These are phyloP conservation scores for Ctenopoma kingsleyae DNA, from an alignment of 2,797 vertebrate genomes.

Conservation along the genomic window DNA sequence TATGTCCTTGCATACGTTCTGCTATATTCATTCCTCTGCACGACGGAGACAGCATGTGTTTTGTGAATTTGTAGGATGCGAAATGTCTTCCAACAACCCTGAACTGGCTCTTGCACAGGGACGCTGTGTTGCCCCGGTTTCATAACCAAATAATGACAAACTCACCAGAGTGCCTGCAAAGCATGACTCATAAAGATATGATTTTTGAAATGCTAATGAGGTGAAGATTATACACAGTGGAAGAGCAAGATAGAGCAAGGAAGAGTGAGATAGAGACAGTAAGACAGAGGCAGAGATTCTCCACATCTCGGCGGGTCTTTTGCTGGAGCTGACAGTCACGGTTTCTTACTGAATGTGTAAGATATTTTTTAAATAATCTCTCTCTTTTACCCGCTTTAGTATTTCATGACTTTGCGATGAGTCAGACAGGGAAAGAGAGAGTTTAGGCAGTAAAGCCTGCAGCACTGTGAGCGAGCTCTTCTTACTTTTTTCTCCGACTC, in stretches of 20 bases:
- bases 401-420: conserved; percentile 74
- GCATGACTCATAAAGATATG: conserved; percentile 79
- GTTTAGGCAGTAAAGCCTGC: conserved; percentile 59
- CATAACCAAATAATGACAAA: conserved; percentile 74
- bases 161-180: conserved; percentile 66
- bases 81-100: conserved; percentile 55
- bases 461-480: conserved; percentile 44
- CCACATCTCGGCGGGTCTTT: conserved; percentile 47
- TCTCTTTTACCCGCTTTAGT: conserved; percentile 65
- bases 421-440: conserved; percentile 57
- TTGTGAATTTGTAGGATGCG: conserved; percentile 46
- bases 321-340: conserved; percentile 49
- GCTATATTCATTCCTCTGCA: conserved; percentile 29
- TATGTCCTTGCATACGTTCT: conserved; percentile 33
- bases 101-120: conserved; percentile 45
- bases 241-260: conserved; percentile 53
- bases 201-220: conserved; percentile 81
- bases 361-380: conserved; percentile 74
- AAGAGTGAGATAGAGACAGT: conserved; percentile 62
- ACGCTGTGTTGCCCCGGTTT: conserved; percentile 60
- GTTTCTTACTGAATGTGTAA: conserved; percentile 56
- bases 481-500: conserved; percentile 37
- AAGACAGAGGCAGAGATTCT: conserved; percentile 55
- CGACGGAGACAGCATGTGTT: conserved; percentile 43
- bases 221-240: conserved; percentile 74